Evolutionary conservation across 2,113 vertebrate species (phyloP).

Genomic region (Callipepla squamata): DNA sequence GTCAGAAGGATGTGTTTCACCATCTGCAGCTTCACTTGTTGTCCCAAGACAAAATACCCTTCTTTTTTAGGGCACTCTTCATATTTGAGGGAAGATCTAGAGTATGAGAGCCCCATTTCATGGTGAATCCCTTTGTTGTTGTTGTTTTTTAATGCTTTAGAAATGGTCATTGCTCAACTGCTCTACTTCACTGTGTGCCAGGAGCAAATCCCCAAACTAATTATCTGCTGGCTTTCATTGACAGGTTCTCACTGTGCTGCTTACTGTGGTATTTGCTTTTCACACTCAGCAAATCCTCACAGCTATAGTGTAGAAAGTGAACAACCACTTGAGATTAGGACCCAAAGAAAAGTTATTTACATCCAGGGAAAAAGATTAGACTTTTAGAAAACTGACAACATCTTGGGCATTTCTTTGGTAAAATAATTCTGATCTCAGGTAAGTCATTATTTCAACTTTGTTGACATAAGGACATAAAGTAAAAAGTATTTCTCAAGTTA

Average conservation of each 20-base stretch:
- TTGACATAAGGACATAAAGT: neutral
- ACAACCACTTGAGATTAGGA: accelerated
- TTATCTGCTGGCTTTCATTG: neutral
- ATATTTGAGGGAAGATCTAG: neutral
- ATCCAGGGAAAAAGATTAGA: neutral
- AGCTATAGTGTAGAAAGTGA: neutral
- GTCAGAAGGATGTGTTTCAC: neutral
- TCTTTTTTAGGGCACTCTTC: neutral
- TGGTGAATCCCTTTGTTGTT: neutral
- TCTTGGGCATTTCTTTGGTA: neutral
- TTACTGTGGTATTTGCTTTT: neutral
- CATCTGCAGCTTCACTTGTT: neutral
- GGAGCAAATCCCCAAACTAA: neutral
- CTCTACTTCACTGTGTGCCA: neutral
- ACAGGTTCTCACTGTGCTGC: neutral
- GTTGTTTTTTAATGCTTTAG: neutral
- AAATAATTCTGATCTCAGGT: neutral
- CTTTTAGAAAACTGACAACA: neutral
- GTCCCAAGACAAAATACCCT: neutral
- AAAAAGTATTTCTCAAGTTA: neutral
- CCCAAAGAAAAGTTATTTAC: neutral
- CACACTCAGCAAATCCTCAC: neutral
- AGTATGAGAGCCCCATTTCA: neutral
- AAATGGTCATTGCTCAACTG: neutral
- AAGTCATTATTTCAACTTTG: neutral